These are phyloP conservation scores for Mus spicilegus DNA, from an alignment of 2,113 vertebrate genomes.

Conservation along the genomic window DNA sequence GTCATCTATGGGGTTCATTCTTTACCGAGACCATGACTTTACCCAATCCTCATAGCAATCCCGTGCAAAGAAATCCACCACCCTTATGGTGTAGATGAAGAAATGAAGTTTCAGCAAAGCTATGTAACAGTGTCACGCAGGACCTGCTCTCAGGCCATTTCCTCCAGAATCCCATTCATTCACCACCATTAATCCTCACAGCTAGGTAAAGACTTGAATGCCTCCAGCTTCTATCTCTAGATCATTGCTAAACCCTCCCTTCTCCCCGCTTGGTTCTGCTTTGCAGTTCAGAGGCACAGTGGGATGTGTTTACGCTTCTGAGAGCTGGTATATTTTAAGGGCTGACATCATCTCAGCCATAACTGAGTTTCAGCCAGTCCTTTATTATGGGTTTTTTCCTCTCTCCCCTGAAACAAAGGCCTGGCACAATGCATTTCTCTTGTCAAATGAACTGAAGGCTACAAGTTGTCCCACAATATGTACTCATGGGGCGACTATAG, in stretches of 20 bases:
- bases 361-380: neutral
- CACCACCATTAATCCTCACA: neutral
- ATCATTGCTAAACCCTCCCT: neutral
- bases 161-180: neutral
- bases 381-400: neutral
- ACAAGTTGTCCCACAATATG: constrained; percentile 57
- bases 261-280: neutral
- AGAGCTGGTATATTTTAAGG: constrained; percentile 48
- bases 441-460: constrained; percentile 49
- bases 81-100: neutral
- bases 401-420: neutral
- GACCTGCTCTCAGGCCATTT: neutral
- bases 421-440: constrained; percentile 21
- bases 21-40: neutral
- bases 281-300: constrained; percentile 20
- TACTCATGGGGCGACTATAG: constrained; percentile 57
- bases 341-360: constrained; percentile 18
- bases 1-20: neutral
- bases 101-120: neutral
- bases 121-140: neutral
- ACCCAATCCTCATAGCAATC: neutral
- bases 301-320: neutral
- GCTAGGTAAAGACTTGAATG: neutral
- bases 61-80: neutral
- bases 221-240: neutral